Evolutionary conservation across 2,797 vertebrate genomes (phyloP).

Genomic region (Megaceryle alcyon): DNA sequence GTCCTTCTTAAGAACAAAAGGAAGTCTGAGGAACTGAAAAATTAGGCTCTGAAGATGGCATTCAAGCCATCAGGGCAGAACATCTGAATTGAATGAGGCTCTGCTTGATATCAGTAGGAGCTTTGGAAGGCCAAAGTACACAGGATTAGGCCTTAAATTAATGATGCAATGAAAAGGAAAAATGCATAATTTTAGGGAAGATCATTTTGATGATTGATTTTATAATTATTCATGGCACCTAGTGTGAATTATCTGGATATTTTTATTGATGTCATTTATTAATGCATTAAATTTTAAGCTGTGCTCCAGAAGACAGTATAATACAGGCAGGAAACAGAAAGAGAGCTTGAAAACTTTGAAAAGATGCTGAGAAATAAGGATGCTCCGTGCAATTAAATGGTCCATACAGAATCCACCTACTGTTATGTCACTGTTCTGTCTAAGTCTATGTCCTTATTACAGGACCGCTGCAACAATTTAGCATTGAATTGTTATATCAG

Average conservation of each 20-base stretch:
- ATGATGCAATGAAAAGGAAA: conserved; percentile 61
- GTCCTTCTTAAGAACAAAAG: background rate
- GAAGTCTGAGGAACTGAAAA: background rate
- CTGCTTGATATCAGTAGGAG: conserved; percentile 49
- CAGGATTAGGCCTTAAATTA: conserved; percentile 48
- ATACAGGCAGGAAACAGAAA: conserved; percentile 9
- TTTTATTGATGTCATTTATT: conserved; percentile 72
- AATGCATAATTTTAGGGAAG: conserved; percentile 55
- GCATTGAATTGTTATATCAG: background rate
- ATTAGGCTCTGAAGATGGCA: background rate
- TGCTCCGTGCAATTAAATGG: background rate
- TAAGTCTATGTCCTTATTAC: background rate
- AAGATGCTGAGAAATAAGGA: background rate
- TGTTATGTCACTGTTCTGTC: background rate
- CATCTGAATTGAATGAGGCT: conserved; percentile 46
- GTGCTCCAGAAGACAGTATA: conserved; percentile 26
- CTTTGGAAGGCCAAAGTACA: background rate
- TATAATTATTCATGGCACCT: conserved; percentile 63
- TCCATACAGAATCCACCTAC: background rate
- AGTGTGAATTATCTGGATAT: conserved; percentile 57
- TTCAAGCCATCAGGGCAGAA: conserved; percentile 14
- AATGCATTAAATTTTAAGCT: conserved; percentile 71
- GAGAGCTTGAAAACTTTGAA: conserved; percentile 4
- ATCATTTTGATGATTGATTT: conserved; percentile 68
- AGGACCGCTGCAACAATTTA: background rate